Evolutionary conservation across 2,113 vertebrate species (phyloP).

Genomic region (Neoarius graeffei): DNA sequence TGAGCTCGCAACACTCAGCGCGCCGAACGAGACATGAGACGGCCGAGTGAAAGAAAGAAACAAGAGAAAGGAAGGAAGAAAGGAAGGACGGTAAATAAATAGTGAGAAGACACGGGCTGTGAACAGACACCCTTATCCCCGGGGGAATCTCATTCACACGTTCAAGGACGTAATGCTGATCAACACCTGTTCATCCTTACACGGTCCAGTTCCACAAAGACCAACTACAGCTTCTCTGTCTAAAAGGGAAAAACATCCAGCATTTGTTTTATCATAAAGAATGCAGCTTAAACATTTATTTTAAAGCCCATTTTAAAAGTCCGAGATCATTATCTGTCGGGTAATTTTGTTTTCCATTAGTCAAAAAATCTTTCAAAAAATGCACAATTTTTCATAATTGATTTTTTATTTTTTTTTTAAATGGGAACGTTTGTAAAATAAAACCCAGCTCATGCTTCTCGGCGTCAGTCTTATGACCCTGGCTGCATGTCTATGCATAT

Average conservation of each 20-base stretch:
- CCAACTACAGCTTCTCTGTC: not conserved
- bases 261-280: not conserved
- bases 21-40: constrained; percentile 10
- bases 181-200: constrained; percentile 38
- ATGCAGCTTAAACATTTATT: not conserved
- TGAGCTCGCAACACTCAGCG: not conserved
- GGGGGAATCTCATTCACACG: constrained; percentile 35
- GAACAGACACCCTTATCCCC: constrained; percentile 46
- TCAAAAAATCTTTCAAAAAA: too few species aligned
- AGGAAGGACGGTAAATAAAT: not conserved
- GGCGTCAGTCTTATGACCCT: not conserved
- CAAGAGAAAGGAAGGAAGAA: not conserved
- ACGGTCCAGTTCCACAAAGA: not conserved
- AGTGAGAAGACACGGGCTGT: constrained; percentile 9
- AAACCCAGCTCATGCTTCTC: not conserved
- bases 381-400: not conserved
- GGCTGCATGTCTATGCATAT: not conserved
- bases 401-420: not conserved
- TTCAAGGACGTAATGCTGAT: constrained; percentile 50
- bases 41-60: not conserved
- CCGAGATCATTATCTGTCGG: too few species aligned
- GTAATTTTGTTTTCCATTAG: too few species aligned
- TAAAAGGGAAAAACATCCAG: not conserved
- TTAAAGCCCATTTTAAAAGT: not conserved
- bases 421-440: not conserved